phyloP scores from a whole-genome alignment of 2,888 invertebrate genomes.

The Patella pellucida region DNA sequence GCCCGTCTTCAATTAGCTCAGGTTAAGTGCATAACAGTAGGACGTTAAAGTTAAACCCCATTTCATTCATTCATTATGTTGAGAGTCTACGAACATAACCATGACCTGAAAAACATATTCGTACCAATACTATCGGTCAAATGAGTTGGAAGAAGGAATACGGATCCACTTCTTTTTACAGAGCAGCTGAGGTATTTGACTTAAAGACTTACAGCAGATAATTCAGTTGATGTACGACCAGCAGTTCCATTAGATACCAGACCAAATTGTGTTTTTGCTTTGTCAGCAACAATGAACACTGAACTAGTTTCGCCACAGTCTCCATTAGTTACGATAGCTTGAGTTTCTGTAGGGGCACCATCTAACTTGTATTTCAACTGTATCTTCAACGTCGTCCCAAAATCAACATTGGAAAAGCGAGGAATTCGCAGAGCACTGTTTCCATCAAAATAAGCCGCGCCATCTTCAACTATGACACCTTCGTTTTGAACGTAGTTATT shows the following conservation, averaged over 20 bases:
- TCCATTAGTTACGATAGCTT: slow-evolving; percentile 52
- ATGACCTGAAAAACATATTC: no score
- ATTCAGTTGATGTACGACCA: slow-evolving; percentile 24
- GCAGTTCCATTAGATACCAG: slow-evolving; percentile 29
- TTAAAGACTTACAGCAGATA: not conserved
- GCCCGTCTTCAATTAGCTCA: no score
- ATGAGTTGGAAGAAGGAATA: no score
- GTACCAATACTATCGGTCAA: no score
- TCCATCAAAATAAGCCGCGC: slow-evolving; percentile 53
- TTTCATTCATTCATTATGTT: no score
- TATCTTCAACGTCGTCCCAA: slow-evolving; percentile 49
- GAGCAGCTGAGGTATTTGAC: no score
- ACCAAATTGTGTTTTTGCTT: slow-evolving; percentile 38
- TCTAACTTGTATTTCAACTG: slow-evolving; percentile 41
- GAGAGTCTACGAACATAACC: no score
- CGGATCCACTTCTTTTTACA: no score
- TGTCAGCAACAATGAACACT: slow-evolving; percentile 44
- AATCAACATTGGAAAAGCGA: slow-evolving; percentile 50
- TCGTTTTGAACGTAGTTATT: slow-evolving; percentile 38
- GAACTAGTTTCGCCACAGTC: slow-evolving; percentile 51
- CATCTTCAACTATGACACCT: slow-evolving; percentile 48
- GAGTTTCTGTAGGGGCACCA: not conserved
- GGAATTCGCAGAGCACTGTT: slow-evolving; percentile 49
- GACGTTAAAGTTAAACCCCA: no score
- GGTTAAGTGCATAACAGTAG: no score